Evolutionary conservation across 2,888 invertebrate genomes (phyloP), one percentile per base, ranked within the genome.

Genomic region (Brachyopa scutellaris): DNA sequence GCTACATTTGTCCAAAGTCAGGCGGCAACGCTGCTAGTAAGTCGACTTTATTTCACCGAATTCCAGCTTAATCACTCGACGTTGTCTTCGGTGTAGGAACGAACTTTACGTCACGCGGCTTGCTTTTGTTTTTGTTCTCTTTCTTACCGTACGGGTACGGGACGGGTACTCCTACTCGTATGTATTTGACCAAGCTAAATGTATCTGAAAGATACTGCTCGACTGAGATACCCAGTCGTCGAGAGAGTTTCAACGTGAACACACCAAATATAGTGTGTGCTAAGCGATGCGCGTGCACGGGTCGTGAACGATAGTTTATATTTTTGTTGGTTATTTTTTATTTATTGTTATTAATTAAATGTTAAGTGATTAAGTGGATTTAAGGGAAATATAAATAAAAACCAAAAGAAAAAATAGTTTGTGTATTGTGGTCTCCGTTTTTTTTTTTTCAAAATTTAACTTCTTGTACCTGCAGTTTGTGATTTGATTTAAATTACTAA

Each of bases 341-440:
- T 80, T 74, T 80, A 69, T 80, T 76, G 21, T 80, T 70, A 77
- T 82, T 77, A 72, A 77, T 72, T 82, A 72, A 82, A 82, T 66
- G 66, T 77, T 72, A 77, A 82, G 70, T 77, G 77, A 57, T 77
- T 53, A 77, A 82, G 82, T 82, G 76, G 70, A 45, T 64, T 11
- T 40, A 59, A 55, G 47, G 11, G 53, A 42, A 53, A 36, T 42
- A 9, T 17, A 57, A 36, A 57, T 49, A 62, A 31, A n/a, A n/a
- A n/a, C n/a, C n/a, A n/a, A n/a, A n/a, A n/a, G n/a, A n/a, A n/a
- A n/a, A n/a, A n/a, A n/a, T n/a, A n/a, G n/a, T n/a, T 31, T 47
- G 31, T 40, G 40, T 23, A 9, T 38, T 47, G n/a, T n/a, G n/a
- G n/a, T n/a, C n/a, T n/a, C n/a, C n/a, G 26, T 26, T 26, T 26